Evolutionary conservation across 2,888 invertebrate species (phyloP).

Genomic region (Baccha elongata): DNA sequence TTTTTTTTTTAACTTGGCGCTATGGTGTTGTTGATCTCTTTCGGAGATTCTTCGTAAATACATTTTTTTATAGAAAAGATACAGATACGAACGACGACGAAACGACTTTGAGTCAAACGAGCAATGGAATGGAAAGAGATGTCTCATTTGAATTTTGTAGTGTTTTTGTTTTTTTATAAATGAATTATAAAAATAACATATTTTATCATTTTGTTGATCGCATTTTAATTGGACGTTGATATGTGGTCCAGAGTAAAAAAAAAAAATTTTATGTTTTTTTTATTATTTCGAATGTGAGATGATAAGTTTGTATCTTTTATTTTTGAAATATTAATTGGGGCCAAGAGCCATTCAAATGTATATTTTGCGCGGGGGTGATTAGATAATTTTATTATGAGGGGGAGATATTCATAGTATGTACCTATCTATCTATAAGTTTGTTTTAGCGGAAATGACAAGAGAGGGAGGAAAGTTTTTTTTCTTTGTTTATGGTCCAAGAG

Average conservation of each 20-base stretch:
- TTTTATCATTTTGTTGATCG: conserved; percentile 71
- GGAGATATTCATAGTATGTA: conserved; percentile 23
- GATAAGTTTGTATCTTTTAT: conserved; percentile 51
- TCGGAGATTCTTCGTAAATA: conserved; percentile 33
- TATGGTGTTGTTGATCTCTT: conserved; percentile 40
- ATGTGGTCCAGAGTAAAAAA: conserved; percentile 57
- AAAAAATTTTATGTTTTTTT: conserved; percentile 1
- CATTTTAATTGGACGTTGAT: conserved; percentile 73
- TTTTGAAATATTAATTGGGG: conserved; percentile 45
- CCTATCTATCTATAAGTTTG: no score
- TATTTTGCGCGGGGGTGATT: conserved; percentile 45
- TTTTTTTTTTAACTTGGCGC: conserved; percentile 20
- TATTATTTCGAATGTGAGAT: conserved; percentile 40
- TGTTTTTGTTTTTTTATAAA: conserved; percentile 10
- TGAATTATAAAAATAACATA: conserved; percentile 5
- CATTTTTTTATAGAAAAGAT: conserved; percentile 32
- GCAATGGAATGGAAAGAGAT: conserved; percentile 42
- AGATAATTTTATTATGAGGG: not conserved
- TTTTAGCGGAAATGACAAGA: conserved; percentile 52
- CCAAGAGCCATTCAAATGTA: conserved; percentile 52
- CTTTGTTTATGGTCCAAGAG: conserved; percentile 51
- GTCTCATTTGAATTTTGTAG: conserved; percentile 50
- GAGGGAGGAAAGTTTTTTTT: not conserved
- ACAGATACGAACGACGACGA: conserved; percentile 32
- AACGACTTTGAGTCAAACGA: conserved; percentile 23